Base-by-base conservation (phyloP, 2,113 vertebrate species). In the Campylorhamphus procurvoides region DNA sequence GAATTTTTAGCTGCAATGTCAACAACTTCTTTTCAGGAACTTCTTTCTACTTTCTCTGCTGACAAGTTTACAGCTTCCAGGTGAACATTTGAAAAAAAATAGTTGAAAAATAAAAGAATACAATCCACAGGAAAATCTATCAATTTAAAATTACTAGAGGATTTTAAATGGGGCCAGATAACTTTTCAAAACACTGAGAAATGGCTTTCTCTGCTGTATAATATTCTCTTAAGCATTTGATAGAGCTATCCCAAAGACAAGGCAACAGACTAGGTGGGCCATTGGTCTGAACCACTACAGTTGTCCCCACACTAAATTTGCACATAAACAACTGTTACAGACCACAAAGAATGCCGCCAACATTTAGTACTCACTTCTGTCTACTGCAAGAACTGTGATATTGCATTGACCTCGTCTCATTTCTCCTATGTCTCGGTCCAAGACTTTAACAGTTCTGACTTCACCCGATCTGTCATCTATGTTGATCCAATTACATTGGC, bases 391-490 rank as follows among this genome's bases (percentile, higher is more conserved):
- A 55, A 98, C 96, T 18, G 98, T 98, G 67, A 98, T 47, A 50
- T 98, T 98, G 75, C 98, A 98, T 72, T 98, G 97, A 49, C 98
- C 98, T 59, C 97, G 79, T 49, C 95, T 94, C 68, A 99, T 98
- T 60, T 98, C 98, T 31, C 77, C 62, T 8, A 98, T 96, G 88
- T 99, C 99, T 96, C 98, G 98, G 87, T 99, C 98, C 56, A 99
- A 96, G 6, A 97, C 86, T 97, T 98, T 98, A 24, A 97, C 22
- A 19, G 98, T 98, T 86, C 20, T 98, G 97, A 99, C 96, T 88
- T 98, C 90, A 37, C 99, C 99, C 0, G 96, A 97, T 42, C 23
- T 82, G 90, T 89, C 97, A 58, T 98, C 95, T n/a, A 99, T 97
- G 69, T 63, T 97, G 93, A 99, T 94, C 99, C 99, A 99, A 11